Evolutionary conservation across 1,140 invertebrate genomes (phyloP), one percentile per base, ranked within the genome.

Genomic region (Achatina immaculata): DNA sequence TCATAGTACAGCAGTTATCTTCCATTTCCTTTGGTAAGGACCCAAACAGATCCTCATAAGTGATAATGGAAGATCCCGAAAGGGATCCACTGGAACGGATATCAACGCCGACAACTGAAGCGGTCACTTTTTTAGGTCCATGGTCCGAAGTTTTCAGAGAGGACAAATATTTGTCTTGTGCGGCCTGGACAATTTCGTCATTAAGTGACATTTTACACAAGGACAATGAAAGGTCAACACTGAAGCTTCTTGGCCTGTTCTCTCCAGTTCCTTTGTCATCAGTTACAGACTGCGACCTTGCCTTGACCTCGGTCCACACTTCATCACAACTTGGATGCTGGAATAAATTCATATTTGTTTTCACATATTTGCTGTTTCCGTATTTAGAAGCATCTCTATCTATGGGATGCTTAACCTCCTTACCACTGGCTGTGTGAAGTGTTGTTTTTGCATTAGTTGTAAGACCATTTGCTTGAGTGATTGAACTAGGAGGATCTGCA

Each of bases 301-400:
- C 38, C 40, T 45, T 76, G 28, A 62, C 58, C 9, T 58, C 55
- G 1, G 1, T 34, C 11, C 55, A 38, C 36, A 76, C 51, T 34
- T 75, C 72, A 7, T 75, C 72, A 40, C n/a, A 75, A 19, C 28
- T 40, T 31, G 74, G 55, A 34, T 76, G 74, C 19, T 76, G 24
- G 28, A 76, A 76, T 1, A 76, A 21, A 7, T 36, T 16, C 40
- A 38, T 65, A n/a, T n/a, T n/a, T n/a, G n/a, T 75, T 58, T 14
- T 75, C 42, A 34, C 28, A 24, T 55, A 55, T 4, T 76, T 24
- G n/a, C 34, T 75, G 9, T n/a, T n/a, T n/a, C n/a, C n/a, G n/a
- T 74, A 28, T 34, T 31, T n/a, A n/a, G n/a, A n/a, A n/a, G n/a
- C n/a, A n/a, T n/a, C n/a, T n/a, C n/a, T n/a, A n/a, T n/a, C n/a